Percentiles rank a stretch among this genome's conserved stretches.
phyloP scores from a whole-genome alignment of 2,113 vertebrate genomes.

The Columba janthina region DNA sequence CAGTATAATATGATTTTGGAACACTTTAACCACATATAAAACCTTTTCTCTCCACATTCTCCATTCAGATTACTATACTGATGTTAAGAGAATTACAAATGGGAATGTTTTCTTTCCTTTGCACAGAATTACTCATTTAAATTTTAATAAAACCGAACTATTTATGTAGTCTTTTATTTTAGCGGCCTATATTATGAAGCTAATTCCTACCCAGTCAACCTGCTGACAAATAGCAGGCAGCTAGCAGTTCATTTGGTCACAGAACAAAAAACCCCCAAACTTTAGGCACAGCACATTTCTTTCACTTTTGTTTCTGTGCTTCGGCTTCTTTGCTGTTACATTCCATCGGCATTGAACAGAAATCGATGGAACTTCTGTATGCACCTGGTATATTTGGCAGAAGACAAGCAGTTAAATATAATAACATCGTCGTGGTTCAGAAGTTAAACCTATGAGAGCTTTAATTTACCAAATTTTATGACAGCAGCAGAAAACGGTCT shows the following conservation, averaged over 20 bases:
- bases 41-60: background rate
- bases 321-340: background rate
- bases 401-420: background rate
- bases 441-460: background rate
- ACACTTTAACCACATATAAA: background rate
- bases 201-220: background rate
- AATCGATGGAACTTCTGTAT: background rate
- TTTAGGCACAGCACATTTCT: background rate
- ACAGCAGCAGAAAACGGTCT: background rate
- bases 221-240: background rate
- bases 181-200: background rate
- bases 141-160: background rate
- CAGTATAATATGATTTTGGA: background rate
- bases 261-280: background rate
- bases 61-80: background rate
- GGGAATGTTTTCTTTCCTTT: background rate
- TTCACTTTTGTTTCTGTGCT: background rate
- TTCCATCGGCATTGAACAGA: background rate
- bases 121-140: background rate
- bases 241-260: background rate
- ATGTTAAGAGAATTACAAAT: background rate
- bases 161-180: background rate
- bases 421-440: background rate
- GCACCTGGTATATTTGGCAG: background rate
- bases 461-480: background rate